Evolutionary conservation across 2,888 invertebrate species (phyloP), one percentile per base, ranked within the genome.

Genomic region (Adelphocoris suturalis): DNA sequence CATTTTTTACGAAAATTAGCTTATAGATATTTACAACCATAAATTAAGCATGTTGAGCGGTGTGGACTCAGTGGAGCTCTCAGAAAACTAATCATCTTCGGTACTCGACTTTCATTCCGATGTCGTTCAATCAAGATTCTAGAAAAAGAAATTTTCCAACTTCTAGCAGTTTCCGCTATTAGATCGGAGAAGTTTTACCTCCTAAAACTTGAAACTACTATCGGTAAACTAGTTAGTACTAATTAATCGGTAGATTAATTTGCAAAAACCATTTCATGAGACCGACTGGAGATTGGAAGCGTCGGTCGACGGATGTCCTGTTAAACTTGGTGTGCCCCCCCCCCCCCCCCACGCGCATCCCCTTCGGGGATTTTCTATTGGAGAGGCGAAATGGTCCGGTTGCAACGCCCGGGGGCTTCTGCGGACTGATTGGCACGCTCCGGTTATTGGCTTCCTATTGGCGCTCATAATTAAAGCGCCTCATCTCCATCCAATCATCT

Each of bases 351-450:
- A n/a, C n/a, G n/a, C n/a, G n/a, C n/a, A n/a, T n/a, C n/a, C n/a
- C n/a, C n/a, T 7, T 37, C 7, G 37, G 37, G 37, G 37, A 52
- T 23, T 68, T 68, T 68, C 23, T 13, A 68, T 78, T 19, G 37
- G 78, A 46, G 28, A 46, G 28, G 46, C 47, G 46, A 78, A 47
- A 78, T 46, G 78, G 78, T 78, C 78, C 78, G 78, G 78, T 78
- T 46, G 78, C 78, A 78, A 78, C 78, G 78, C 78, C 78, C 46
- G 37, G 19, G 78, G 78, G 78, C n/a, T 14, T n/a, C 46, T 19
- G 78, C 78, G 78, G 78, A 78, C 78, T 78, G 78, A 78, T 78
- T 78, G 78, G 46, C 78, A 78, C 78, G 78, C 78, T 78, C 78
- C 46, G 78, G 78, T 78, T 78, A 78, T 78, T 78, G 78, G 78